Base-by-base conservation (phyloP, 2,113 vertebrate genomes). In the Verasper variegatus region DNA sequence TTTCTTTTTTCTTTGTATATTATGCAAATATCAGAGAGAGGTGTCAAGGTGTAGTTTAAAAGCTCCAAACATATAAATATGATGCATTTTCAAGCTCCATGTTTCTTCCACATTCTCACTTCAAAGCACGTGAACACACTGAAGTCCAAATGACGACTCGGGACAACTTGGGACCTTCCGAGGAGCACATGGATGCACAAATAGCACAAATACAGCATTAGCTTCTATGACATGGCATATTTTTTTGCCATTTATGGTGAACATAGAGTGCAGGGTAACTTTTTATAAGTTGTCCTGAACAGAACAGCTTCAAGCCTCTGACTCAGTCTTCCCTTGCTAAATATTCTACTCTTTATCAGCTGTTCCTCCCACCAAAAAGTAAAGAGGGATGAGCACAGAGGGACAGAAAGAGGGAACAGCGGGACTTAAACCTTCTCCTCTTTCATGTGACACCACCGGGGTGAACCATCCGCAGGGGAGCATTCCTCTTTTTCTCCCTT, bases 381-480 rank as follows among this genome's bases (percentile, higher is more conserved):
- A 84, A 75, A 79, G 73, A 78, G 49, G 79, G 89, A 88, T 74
- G 76, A 84, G 76, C 86, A 71, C 20, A 58, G 69, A 66, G n/a
- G 79, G 61, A 81, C 20, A 49, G 68, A 86, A 78, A 74, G 64
- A 86, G 84, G 72, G 76, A 83, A 78, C 80, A 85, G 81, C 56
- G 72, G 81, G 82, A 78, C 82, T 77, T 73, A 75, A 81, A 83
- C 59, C 74, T 18, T 61, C 61, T 85, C 68, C 61, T 86, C 75
- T 81, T 87, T 93, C 78, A 89, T 82, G 80, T 88, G 86, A 87
- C 83, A 84, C 81, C 80, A 74, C 66, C 83, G 59, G 81, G 76
- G 80, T 27, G 20, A 85, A 86, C 54, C 78, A 58, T 82, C 71
- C 80, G 76, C 76, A 64, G 68, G 76, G 76, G 57, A 86, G 65